phyloP scores from a whole-genome alignment of 2,113 vertebrate genomes.

The Alectura lathami region DNA sequence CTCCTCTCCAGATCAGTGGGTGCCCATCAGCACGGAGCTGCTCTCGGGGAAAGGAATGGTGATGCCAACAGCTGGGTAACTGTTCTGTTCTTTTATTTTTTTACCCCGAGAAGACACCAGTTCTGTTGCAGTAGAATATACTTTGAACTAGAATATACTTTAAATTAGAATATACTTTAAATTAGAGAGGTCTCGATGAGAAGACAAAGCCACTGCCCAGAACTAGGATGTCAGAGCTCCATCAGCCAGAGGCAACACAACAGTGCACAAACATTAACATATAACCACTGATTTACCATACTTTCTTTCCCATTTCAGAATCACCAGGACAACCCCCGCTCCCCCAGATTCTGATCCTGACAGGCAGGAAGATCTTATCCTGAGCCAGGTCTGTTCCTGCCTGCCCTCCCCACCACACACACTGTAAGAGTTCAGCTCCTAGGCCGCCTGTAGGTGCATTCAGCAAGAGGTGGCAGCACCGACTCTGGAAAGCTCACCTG shows the following conservation, averaged over 20 bases:
- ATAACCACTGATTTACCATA: not conserved
- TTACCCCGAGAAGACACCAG: no score
- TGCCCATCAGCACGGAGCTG: rapidly evolving
- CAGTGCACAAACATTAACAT: not conserved
- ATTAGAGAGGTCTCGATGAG: not conserved
- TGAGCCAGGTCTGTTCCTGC: not conserved
- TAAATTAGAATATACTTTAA: not conserved
- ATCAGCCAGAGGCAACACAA: not conserved
- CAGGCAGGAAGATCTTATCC: not conserved
- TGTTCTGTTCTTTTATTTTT: not conserved
- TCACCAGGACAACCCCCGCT: not conserved
- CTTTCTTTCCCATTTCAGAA: not conserved
- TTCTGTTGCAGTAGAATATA: not conserved
- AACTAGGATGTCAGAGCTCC: not conserved
- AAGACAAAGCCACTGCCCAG: not conserved
- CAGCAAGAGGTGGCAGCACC: not conserved
- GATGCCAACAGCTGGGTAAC: not conserved
- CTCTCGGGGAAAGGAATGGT: not conserved
- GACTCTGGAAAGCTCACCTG: not conserved
- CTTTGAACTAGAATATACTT: no score
- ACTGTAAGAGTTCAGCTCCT: rapidly evolving
- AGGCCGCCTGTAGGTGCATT: not conserved
- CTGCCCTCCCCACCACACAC: not conserved
- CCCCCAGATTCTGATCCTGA: not conserved
- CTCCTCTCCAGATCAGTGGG: not conserved